Evolutionary conservation across 2,888 invertebrate genomes (phyloP).

Genomic region (Leptothorax acervorum): DNA sequence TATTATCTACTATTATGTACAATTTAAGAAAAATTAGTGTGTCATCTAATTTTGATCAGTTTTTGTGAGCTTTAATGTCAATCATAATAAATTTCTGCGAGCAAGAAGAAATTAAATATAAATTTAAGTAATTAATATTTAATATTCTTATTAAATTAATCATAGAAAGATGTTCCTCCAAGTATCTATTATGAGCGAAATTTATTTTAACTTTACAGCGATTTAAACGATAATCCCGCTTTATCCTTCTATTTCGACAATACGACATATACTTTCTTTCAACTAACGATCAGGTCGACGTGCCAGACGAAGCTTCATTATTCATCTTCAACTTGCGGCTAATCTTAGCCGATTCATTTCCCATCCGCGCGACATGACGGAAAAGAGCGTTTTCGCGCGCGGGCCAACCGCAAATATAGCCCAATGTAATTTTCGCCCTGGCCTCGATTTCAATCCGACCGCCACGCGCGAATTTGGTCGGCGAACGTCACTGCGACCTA

Average conservation of each 20-base stretch:
- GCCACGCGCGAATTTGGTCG: conserved; percentile 7
- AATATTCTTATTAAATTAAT: not conserved
- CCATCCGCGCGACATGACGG: conserved; percentile 22
- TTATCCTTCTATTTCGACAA: conserved; percentile 4
- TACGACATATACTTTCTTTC: not conserved
- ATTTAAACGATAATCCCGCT: not conserved
- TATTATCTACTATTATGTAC: not conserved
- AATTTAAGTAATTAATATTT: not conserved
- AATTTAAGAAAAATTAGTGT: not conserved
- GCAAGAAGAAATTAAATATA: not conserved
- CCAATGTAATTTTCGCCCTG: conserved; percentile 34
- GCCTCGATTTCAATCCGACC: conserved; percentile 48
- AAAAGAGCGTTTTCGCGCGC: conserved; percentile 16
- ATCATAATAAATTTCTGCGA: not conserved
- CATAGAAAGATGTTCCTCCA: not conserved
- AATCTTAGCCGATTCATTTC: conserved; percentile 46
- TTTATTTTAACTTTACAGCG: not conserved
- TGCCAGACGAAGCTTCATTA: conserved; percentile 40
- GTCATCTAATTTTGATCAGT: not conserved
- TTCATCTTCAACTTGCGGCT: conserved; percentile 2
- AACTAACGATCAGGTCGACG: conserved; percentile 29
- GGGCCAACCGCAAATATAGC: conserved; percentile 29
- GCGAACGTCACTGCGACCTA: conserved; percentile 39
- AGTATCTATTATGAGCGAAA: not conserved
- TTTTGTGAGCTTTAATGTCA: not conserved